A percentile compares a stretch with the other conserved stretches of the same genome.
phyloP scores from a whole-genome alignment of 2,888 invertebrate genomes.

The Drosophila falleni region DNA sequence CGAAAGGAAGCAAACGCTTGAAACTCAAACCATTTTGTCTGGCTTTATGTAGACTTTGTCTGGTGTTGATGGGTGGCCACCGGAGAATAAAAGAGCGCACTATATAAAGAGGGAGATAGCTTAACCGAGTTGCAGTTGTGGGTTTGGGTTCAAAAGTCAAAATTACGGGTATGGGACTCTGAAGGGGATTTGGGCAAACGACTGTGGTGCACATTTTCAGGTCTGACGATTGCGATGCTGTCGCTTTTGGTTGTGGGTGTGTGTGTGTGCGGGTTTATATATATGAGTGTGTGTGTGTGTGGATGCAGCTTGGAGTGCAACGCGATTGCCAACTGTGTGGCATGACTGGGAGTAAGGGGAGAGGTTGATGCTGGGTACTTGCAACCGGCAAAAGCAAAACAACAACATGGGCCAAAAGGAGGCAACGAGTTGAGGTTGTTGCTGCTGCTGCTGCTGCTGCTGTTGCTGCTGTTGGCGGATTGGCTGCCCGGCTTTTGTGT shows the following conservation, averaged over 20 bases:
- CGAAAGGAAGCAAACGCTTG: constrained; percentile 26
- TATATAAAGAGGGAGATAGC: constrained; percentile 6
- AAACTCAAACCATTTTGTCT: constrained; percentile 47
- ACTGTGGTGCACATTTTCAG: constrained; percentile 40
- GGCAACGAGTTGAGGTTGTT: constrained; percentile 54
- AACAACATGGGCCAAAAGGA: constrained; percentile 58
- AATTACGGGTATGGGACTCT: constrained; percentile 9
- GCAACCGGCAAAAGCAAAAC: constrained; percentile 57
- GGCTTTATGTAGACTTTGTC: constrained; percentile 56
- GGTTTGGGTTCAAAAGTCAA: constrained; percentile 27
- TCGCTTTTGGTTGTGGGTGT: background rate
- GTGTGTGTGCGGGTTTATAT: constrained; percentile 13
- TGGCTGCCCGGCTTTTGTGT: constrained; percentile 59
- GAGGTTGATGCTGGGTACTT: constrained; percentile 41
- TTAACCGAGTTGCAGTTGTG: constrained; percentile 16
- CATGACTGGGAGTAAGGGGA: background rate
- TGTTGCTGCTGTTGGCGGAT: constrained; percentile 61
- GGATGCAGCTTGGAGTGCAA: constrained; percentile 65
- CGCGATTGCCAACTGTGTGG: constrained; percentile 40
- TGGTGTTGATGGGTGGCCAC: constrained; percentile 42
- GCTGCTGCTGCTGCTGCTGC: constrained; percentile 51
- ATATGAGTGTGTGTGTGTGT: constrained; percentile 38
- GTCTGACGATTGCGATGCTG: constrained; percentile 35
- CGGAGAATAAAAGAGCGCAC: constrained; percentile 22
- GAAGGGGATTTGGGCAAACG: constrained; percentile 25